Conservation (phyloP, 2,888 invertebrate genomes). For the Elmis aenea region DNA sequence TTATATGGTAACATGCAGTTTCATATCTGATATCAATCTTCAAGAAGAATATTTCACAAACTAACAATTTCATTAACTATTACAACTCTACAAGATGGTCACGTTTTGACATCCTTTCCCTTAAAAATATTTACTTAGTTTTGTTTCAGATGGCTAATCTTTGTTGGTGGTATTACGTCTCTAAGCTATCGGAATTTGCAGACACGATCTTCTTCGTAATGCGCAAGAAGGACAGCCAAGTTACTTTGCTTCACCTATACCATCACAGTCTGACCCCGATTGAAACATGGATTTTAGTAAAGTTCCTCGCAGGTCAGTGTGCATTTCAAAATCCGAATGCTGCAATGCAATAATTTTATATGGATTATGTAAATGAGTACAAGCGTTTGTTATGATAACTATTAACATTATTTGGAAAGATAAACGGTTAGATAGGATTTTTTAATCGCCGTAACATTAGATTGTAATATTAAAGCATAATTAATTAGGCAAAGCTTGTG, state of each 20-base stretch:
- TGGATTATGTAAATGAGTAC: no score
- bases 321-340: no score
- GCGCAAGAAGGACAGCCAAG: slow-evolving; percentile 79
- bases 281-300: slow-evolving; percentile 73
- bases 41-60: no score
- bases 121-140: no score
- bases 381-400: background rate
- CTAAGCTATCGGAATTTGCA: slow-evolving; percentile 81
- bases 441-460: no score
- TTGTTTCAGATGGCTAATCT: slow-evolving; percentile 71
- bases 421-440: no score
- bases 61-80: background rate
- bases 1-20: no score
- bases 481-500: slow-evolving; percentile 3
- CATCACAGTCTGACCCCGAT: slow-evolving; percentile 77
- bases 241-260: slow-evolving; percentile 78
- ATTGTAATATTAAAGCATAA: no score
- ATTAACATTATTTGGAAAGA: background rate
- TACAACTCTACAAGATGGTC: slow-evolving; percentile 1
- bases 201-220: slow-evolving; percentile 85
- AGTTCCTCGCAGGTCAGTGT: slow-evolving; percentile 64
- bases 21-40: no score
- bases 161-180: slow-evolving; percentile 88
- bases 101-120: no score
- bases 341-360: no score